phyloP scores from a whole-genome alignment of 1,140 invertebrate species.

The Antheraea mylitta region DNA sequence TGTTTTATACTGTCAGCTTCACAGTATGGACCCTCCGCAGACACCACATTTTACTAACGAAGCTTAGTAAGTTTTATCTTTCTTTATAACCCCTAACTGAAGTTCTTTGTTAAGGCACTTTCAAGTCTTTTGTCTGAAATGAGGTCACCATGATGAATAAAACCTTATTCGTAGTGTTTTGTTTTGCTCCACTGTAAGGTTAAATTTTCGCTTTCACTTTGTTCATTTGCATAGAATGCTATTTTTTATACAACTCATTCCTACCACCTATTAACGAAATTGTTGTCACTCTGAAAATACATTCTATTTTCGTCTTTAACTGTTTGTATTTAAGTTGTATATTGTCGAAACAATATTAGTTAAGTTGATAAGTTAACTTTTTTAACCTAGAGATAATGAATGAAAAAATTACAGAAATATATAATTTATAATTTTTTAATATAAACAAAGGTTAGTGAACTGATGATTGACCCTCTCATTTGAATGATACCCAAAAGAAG shows the following conservation, averaged over 20 bases:
- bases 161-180: constrained; percentile 5
- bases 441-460: too few species aligned
- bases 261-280: constrained; percentile 13
- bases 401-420: neutral
- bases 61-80: constrained; percentile 89
- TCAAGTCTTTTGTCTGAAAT: constrained; percentile 34
- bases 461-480: too few species aligned
- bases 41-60: constrained; percentile 95
- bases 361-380: neutral
- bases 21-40: constrained; percentile 94
- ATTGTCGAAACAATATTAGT: neutral
- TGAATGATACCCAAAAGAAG: too few species aligned
- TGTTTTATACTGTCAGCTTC: constrained; percentile 95
- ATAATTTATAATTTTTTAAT: too few species aligned
- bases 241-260: constrained; percentile 12
- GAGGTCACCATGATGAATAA: constrained; percentile 28
- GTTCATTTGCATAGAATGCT: constrained; percentile 17
- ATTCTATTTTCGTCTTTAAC: neutral
- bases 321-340: neutral
- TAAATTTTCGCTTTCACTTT: constrained; percentile 17
- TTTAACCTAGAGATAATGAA: neutral
- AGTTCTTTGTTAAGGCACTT: constrained; percentile 35
- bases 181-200: neutral
- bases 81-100: constrained; percentile 20
- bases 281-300: neutral